A percentile compares a stretch with the other conserved stretches of the same genome.
Conservation (phyloP, 1,140 invertebrate species). For the Acromyrmex heyeri region DNA sequence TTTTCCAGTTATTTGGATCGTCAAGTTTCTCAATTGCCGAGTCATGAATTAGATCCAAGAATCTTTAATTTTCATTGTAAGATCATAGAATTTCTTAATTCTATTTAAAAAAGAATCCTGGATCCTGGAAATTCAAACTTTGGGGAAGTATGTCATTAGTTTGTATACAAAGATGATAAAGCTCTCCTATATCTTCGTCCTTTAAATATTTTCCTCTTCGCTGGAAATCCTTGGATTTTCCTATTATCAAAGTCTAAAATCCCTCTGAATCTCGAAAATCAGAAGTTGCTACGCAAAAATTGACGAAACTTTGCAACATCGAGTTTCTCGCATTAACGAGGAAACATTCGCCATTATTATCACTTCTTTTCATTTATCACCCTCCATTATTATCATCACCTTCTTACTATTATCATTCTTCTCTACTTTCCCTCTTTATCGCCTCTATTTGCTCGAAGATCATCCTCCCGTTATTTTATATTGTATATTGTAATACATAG, state of each 20-base stretch:
- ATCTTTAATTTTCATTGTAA: slow-evolving; percentile 9
- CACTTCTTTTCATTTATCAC: slow-evolving; percentile 33
- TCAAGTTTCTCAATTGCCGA: not conserved
- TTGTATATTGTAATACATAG: not conserved
- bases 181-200: not conserved
- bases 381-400: slow-evolving; percentile 35
- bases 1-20: not conserved
- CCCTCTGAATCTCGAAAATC: slow-evolving; percentile 5
- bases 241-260: slow-evolving; percentile 4
- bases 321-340: slow-evolving; percentile 21
- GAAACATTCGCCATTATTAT: slow-evolving; percentile 42
- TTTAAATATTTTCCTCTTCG: not conserved
- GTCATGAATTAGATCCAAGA: not conserved
- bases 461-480: slow-evolving; percentile 50
- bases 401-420: not conserved
- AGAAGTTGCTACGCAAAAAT: slow-evolving; percentile 42
- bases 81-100: slow-evolving; percentile 11
- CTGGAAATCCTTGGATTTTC: slow-evolving; percentile 1
- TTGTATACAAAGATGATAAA: not conserved
- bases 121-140: slow-evolving; percentile 28
- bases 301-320: slow-evolving; percentile 42
- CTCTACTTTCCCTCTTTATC: slow-evolving; percentile 10
- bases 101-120: slow-evolving; percentile 6
- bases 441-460: slow-evolving; percentile 64
- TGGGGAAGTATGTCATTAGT: not conserved